phyloP scores from a whole-genome alignment of 2,888 invertebrate species.

The Trichogramma evanescens region DNA sequence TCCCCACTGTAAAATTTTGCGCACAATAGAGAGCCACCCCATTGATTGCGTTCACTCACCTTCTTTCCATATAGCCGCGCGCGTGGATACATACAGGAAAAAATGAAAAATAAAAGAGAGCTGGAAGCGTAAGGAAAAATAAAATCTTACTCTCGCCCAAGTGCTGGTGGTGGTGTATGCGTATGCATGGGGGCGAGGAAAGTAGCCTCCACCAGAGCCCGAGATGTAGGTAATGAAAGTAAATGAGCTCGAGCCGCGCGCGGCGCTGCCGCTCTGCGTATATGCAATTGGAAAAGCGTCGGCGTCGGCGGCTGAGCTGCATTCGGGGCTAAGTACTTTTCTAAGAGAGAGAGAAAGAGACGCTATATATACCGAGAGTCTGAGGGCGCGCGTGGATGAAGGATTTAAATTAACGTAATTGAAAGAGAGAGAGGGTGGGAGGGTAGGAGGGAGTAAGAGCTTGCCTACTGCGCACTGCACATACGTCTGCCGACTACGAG shows the following conservation, averaged over 20 bases:
- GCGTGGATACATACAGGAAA: too few relatives aligned
- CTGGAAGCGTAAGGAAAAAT: neutral
- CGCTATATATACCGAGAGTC: neutral
- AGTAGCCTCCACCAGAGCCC: neutral
- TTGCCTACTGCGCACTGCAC: too few relatives aligned
- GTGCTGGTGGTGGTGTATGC: neutral
- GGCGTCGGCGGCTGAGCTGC: slow-evolving; percentile 13
- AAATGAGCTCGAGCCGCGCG: slow-evolving; percentile 19
- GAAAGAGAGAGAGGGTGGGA: slow-evolving; percentile 3
- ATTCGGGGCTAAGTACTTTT: too few relatives aligned
- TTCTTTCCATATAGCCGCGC: too few relatives aligned
- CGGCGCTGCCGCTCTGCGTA: too few relatives aligned
- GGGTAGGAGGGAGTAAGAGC: too few relatives aligned
- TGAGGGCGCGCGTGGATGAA: neutral
- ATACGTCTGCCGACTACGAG: too few relatives aligned
- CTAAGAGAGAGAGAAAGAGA: slow-evolving; percentile 17
- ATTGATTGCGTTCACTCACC: too few relatives aligned
- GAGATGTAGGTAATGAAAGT: slow-evolving; percentile 9
- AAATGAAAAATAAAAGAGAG: too few relatives aligned
- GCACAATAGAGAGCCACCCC: too few relatives aligned
- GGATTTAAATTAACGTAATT: slow-evolving; percentile 23
- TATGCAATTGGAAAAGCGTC: slow-evolving; percentile 14
- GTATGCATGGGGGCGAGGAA: neutral
- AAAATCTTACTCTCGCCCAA: too few relatives aligned
- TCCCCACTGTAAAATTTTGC: too few relatives aligned